Evolutionary conservation across 2,888 invertebrate genomes (phyloP).

Genomic region (Tricholauxania praeusta): DNA sequence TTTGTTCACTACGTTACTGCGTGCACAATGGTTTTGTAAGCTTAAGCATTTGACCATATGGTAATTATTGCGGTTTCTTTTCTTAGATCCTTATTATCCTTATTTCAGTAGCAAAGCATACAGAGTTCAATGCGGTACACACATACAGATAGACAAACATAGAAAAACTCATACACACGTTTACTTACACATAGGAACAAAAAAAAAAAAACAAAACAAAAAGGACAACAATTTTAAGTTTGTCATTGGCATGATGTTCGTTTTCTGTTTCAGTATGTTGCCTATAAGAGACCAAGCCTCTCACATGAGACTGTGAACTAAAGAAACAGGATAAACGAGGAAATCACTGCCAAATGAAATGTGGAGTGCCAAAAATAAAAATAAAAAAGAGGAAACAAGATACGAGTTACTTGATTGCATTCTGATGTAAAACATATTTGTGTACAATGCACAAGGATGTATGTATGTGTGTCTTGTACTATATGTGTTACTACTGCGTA

Average conservation of each 20-base stretch:
- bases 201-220: too few relatives aligned
- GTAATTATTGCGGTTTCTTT: conserved; percentile 54
- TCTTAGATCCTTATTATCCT: conserved; percentile 29
- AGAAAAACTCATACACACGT: background rate
- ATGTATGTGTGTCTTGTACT: background rate
- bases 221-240: conserved; percentile 18
- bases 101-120: conserved; percentile 16
- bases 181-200: conserved; percentile 28
- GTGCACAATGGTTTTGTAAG: conserved; percentile 49
- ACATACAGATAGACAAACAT: background rate
- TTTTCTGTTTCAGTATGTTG: too few relatives aligned
- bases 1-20: background rate
- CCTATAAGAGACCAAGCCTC: too few relatives aligned
- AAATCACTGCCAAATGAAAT: background rate
- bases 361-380: conserved; percentile 2
- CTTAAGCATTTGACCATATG: conserved; percentile 53
- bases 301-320: background rate
- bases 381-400: background rate
- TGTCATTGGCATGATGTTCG: background rate
- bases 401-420: conserved; percentile 28
- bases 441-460: background rate
- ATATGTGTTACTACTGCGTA: background rate
- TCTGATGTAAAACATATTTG: conserved; percentile 30
- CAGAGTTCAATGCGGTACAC: background rate
- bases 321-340: background rate